Conservation (phyloP, 2,113 vertebrate genomes). For the Trachemys scripta region DNA sequence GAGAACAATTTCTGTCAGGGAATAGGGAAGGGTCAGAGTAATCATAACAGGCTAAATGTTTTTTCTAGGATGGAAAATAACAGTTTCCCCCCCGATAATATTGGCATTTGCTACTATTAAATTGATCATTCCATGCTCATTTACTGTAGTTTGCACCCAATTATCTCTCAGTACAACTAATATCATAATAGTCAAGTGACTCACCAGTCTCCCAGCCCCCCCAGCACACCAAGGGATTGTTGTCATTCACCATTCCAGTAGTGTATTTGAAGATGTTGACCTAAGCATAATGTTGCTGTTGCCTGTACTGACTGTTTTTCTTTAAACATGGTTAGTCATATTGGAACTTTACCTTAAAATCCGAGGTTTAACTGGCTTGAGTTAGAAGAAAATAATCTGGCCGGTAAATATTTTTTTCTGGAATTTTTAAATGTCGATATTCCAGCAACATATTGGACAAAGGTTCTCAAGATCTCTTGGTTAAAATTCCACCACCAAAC, state of each 20-base stretch:
- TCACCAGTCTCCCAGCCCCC: not conserved
- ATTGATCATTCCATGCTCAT: slow-evolving; percentile 19
- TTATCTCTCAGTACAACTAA: not conserved
- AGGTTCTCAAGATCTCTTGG: not conserved
- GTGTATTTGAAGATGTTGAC: slow-evolving; percentile 1
- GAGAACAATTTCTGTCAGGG: slow-evolving; percentile 1
- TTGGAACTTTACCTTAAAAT: slow-evolving; percentile 41
- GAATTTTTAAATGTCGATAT: slow-evolving; percentile 12
- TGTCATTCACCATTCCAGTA: not conserved
- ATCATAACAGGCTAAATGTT: not conserved
- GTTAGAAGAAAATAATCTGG: slow-evolving; percentile 23
- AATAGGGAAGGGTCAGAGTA: slow-evolving; percentile 9
- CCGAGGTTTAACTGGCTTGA: slow-evolving; percentile 53
- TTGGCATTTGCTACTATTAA: slow-evolving; percentile 34
- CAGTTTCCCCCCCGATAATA: slow-evolving; percentile 26
- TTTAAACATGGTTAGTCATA: slow-evolving; percentile 22
- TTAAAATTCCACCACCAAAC: slow-evolving; percentile 58
- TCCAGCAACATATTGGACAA: rapidly evolving
- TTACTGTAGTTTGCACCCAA: not conserved
- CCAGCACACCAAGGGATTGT: not conserved
- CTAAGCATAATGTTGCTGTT: slow-evolving; percentile 1
- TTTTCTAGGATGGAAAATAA: slow-evolving; percentile 1
- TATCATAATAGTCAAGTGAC: slow-evolving; percentile 26
- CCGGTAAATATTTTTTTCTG: not conserved
- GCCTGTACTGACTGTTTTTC: not conserved